These are phyloP conservation scores for Alectoris magna DNA, from an alignment of 2,797 vertebrate genomes.

Conservation along the genomic window DNA sequence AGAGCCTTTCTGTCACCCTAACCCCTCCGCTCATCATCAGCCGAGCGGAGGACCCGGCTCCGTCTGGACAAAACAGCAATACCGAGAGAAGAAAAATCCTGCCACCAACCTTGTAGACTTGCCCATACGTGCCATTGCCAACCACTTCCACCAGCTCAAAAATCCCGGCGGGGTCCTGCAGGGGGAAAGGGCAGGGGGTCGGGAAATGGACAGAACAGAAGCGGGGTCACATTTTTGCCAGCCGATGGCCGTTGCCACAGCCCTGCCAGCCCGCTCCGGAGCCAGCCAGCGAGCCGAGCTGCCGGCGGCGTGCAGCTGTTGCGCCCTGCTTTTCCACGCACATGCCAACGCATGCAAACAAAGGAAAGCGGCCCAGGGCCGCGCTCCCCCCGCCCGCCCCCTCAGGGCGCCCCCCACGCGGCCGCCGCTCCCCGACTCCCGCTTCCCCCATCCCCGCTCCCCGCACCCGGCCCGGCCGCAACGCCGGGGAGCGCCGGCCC, in stretches of 20 bases:
- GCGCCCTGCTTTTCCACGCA: conserved; percentile 80
- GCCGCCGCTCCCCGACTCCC: neutral
- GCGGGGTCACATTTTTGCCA: neutral
- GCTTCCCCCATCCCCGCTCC: neutral
- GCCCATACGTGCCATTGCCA: conserved; percentile 98
- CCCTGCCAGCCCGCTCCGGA: neutral
- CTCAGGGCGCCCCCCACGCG: neutral
- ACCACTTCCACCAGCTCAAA: conserved; percentile 99
- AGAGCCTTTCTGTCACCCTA: neutral
- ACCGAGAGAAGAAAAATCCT: conserved; percentile 19
- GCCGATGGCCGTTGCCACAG: neutral
- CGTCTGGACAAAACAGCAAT: neutral
- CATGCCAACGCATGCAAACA: conserved; percentile 87
- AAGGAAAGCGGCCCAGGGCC: conserved; percentile 81
- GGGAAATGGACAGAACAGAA: neutral
- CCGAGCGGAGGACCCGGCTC: neutral
- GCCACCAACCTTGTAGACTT: conserved; percentile 98
- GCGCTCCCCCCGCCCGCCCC: conserved; percentile 17
- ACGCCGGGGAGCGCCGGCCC: conserved; percentile 11
- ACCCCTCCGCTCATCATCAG: neutral
- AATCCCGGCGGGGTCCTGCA: conserved; percentile 94
- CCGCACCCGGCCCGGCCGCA: neutral
- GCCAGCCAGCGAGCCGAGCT: conserved; percentile 5
- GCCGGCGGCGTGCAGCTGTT: conserved; percentile 74
- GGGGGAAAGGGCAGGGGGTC: conserved; percentile 1